Evolutionary conservation across 2,888 invertebrate species (phyloP).

Genomic region (Sisyra terminalis): DNA sequence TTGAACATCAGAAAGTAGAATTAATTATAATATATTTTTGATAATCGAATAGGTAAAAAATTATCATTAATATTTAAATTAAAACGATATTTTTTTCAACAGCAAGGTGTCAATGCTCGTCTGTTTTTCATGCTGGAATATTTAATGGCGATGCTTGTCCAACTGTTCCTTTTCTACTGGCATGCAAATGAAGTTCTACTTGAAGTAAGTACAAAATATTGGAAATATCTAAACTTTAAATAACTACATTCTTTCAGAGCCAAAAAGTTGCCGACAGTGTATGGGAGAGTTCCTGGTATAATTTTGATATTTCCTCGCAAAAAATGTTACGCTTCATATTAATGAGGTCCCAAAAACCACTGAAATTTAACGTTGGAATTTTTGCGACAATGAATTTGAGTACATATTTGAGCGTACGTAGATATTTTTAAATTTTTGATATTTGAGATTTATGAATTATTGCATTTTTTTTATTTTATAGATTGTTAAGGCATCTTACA

Average conservation of each 20-base stretch:
- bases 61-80: not conserved
- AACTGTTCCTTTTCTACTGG: slow-evolving; percentile 33
- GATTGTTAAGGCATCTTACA: slow-evolving; percentile 14
- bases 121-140: slow-evolving; percentile 25
- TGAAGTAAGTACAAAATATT: slow-evolving; percentile 21
- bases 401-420: slow-evolving; percentile 13
- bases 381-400: slow-evolving; percentile 14
- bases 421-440: too few relatives aligned
- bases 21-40: too few relatives aligned
- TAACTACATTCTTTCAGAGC: slow-evolving; percentile 14
- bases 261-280: slow-evolving; percentile 11
- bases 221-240: too few relatives aligned
- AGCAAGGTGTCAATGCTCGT: slow-evolving; percentile 13
- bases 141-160: slow-evolving; percentile 27
- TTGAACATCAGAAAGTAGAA: too few relatives aligned
- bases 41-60: too few relatives aligned
- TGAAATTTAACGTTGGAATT: slow-evolving; percentile 12
- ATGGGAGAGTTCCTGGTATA: slow-evolving; percentile 13
- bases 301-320: slow-evolving; percentile 10
- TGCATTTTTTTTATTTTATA: slow-evolving; percentile 6
- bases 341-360: slow-evolving; percentile 11
- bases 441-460: too few relatives aligned
- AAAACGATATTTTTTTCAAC: slow-evolving; percentile 5
- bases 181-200: slow-evolving; percentile 28
- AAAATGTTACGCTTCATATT: slow-evolving; percentile 12